Conservation (phyloP, 2,888 invertebrate species). For the Physocephala rufipes region DNA sequence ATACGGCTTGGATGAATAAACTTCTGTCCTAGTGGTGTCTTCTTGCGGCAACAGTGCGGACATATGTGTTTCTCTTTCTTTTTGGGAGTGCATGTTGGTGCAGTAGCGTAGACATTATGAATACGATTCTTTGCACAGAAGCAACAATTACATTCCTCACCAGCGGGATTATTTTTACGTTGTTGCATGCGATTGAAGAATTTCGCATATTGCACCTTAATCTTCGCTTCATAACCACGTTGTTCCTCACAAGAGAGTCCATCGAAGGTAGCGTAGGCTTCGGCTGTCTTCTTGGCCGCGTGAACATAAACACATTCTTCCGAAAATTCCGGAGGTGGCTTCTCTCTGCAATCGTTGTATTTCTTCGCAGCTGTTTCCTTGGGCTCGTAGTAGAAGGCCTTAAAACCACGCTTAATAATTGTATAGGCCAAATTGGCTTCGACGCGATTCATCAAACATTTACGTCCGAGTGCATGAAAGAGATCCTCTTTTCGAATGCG, state of each 20-base stretch:
- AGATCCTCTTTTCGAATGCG: conserved; percentile 45
- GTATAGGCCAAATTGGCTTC: conserved; percentile 61
- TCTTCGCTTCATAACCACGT: conserved; percentile 56
- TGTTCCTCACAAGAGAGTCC: conserved; percentile 57
- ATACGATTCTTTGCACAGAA: conserved; percentile 60
- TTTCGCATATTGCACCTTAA: conserved; percentile 57
- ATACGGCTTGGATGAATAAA: conserved; percentile 50
- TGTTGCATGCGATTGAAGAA: conserved; percentile 59
- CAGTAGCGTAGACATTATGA: conserved; percentile 54
- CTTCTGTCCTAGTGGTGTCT: conserved; percentile 44
- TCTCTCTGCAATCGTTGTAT: conserved; percentile 43
- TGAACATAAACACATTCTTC: conserved; percentile 62
- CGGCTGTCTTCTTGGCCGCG: conserved; percentile 59
- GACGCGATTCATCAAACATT: conserved; percentile 62
- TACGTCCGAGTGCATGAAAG: conserved; percentile 60
- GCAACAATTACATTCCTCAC: conserved; percentile 59
- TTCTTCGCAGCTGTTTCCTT: conserved; percentile 43
- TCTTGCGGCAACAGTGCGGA: conserved; percentile 55
- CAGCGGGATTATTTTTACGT: conserved; percentile 53
- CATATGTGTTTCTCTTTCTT: conserved; percentile 53
- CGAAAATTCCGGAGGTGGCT: conserved; percentile 50
- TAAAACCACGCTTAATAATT: conserved; percentile 61
- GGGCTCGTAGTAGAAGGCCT: conserved; percentile 59
- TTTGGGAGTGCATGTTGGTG: conserved; percentile 51
- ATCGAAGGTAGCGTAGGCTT: conserved; percentile 56